Evolutionary conservation across 1,140 invertebrate species (phyloP).

Genomic region (Polypedilum vanderplanki): DNA sequence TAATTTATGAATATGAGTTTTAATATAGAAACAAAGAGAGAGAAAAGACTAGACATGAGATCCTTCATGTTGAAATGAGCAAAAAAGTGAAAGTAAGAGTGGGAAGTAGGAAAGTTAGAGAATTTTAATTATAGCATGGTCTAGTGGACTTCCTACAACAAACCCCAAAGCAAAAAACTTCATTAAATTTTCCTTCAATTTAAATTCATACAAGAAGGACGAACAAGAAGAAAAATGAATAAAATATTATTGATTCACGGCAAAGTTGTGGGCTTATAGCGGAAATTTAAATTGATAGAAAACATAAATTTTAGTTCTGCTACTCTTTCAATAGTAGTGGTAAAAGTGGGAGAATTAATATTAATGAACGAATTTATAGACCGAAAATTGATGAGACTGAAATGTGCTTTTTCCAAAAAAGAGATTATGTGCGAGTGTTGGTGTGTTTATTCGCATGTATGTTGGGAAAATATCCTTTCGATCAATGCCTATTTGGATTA

Average conservation of each 20-base stretch:
- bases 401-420: not conserved
- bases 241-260: too few relatives aligned
- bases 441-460: not conserved
- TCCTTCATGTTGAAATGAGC: not conserved
- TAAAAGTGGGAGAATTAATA: conserved; percentile 1
- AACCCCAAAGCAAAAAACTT: not conserved
- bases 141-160: not conserved
- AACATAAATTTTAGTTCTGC: not conserved
- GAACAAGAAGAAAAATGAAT: too few relatives aligned
- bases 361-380: conserved; percentile 25
- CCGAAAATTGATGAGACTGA: conserved; percentile 3
- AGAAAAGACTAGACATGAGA: not conserved
- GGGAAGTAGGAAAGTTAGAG: too few relatives aligned
- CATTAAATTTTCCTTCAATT: not conserved
- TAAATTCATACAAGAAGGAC: too few relatives aligned
- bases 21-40: not conserved
- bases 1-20: not conserved
- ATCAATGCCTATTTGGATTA: not conserved
- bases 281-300: not conserved
- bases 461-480: not conserved
- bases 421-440: not conserved
- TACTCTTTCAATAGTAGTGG: not conserved
- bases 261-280: not conserved
- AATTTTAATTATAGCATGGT: conserved; percentile 2
- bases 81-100: too few relatives aligned